Evolutionary conservation across 2,888 invertebrate genomes (phyloP), one percentile per base, ranked within the genome.

Genomic region (Drosophila kokeensis): DNA sequence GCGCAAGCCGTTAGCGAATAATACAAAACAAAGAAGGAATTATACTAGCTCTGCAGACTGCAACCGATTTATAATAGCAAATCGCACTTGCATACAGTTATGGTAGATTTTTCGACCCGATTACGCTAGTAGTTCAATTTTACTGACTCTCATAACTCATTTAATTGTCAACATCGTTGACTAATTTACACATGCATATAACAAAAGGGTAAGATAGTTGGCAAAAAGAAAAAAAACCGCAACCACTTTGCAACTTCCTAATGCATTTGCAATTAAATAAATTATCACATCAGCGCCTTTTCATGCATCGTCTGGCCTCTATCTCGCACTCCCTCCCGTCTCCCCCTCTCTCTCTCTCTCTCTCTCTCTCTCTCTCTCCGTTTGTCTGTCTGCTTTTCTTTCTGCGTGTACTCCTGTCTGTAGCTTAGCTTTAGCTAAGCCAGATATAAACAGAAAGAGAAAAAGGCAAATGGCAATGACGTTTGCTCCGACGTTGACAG

Each of bases 221-320:
- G 53, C 61, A 53, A 38, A 60, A 45, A n/a, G n/a, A 13, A 10
- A 4, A n/a, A 71, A 59, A 62, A 59, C 18, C 42, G 60, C 67
- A 67, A 57, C 42, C 58, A 60, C 68, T 73, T 77, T 69, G 24
- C 68, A 65, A 69, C 76, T 60, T 63, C 60, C 73, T 55, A 62
- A 76, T 73, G 73, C 76, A 67, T 50, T 69, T 58, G 78, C 69
- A 80, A 81, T 81, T 81, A 78, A 80, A 65, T 81, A 68, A 77
- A 81, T 81, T 80, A 78, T 78, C 80, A 75, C 80, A 78, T 81
- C 77, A 78, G 70, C 80, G 75, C 75, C 54, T 68, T 73, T 72
- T 66, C 53, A 73, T 69, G 77, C 77, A 70, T 77, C 65, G 77
- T 59, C 63, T 64, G 38, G 48, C 50, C 42, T 27, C 48, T 40